phyloP scores from a whole-genome alignment of 2,888 invertebrate genomes.

The Platycnemis pennipes region DNA sequence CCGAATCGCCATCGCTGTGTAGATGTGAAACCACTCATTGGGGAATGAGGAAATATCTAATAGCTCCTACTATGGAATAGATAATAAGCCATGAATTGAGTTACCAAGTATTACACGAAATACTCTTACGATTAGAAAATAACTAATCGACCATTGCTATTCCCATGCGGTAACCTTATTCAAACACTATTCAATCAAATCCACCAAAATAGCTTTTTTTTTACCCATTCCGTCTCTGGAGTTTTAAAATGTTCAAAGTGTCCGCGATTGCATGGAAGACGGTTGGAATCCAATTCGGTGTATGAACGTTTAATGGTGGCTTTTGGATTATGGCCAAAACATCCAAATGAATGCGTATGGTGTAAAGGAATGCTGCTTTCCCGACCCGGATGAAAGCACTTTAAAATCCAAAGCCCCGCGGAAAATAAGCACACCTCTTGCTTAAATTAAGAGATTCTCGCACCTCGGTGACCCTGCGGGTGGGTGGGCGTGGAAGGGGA shows the following conservation, averaged over 20 bases:
- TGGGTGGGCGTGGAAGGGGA: not conserved
- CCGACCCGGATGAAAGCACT: not conserved
- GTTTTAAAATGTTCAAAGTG: not conserved
- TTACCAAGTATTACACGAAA: too few species aligned
- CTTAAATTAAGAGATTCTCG: slow-evolving; percentile 24
- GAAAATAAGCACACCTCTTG: not conserved
- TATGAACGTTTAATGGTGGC: not conserved
- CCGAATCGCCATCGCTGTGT: too few species aligned
- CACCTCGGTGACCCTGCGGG: not conserved
- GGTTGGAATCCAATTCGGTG: not conserved
- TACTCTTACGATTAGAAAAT: too few species aligned
- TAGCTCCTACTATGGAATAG: too few species aligned
- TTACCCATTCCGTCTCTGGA: not conserved
- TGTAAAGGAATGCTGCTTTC: too few species aligned
- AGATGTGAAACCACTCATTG: too few species aligned
- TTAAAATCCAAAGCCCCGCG: not conserved
- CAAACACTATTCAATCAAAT: not conserved
- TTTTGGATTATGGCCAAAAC: too few species aligned
- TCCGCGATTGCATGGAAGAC: not conserved
- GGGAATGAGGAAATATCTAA: too few species aligned
- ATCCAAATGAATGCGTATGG: too few species aligned
- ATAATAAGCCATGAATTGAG: too few species aligned
- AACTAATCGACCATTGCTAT: too few species aligned
- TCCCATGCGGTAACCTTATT: not conserved
- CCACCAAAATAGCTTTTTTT: not conserved